Percentiles rank a stretch among this genome's conserved stretches.
Conservation (phyloP, 2,888 invertebrate genomes). For the Eurois occulta region DNA sequence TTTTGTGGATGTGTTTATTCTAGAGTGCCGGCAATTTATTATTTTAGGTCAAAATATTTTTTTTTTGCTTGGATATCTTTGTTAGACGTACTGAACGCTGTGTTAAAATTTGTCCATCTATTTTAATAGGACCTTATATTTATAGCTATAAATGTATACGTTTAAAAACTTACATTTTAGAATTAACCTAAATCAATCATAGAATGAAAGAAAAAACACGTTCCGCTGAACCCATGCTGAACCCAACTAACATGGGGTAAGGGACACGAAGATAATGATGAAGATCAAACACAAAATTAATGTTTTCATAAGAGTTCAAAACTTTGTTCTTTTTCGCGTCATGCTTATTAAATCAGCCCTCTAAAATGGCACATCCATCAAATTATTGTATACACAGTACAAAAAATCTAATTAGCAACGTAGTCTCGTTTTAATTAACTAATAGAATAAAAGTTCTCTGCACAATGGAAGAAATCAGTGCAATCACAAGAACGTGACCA, state of each 20-base stretch:
- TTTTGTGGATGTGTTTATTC: no score
- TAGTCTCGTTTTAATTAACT: slow-evolving; percentile 49
- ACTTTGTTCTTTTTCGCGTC: not conserved
- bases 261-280: not conserved
- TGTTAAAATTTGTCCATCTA: no score
- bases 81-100: no score
- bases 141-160: no score
- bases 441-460: slow-evolving; percentile 45
- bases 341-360: not conserved
- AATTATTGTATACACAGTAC: not conserved
- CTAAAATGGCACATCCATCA: not conserved
- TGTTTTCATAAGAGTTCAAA: not conserved
- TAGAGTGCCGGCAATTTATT: no score
- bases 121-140: no score
- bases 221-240: not conserved
- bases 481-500: slow-evolving; percentile 48
- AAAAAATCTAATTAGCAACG: slow-evolving; percentile 42
- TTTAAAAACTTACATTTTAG: no score
- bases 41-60: no score
- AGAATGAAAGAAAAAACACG: not conserved
- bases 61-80: no score
- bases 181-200: no score
- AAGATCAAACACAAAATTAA: not conserved
- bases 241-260: not conserved
- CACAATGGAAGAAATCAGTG: slow-evolving; percentile 54